These are phyloP conservation scores for Aporophyla nigra DNA, from an alignment of 2,888 invertebrate species.

Conservation along the genomic window DNA sequence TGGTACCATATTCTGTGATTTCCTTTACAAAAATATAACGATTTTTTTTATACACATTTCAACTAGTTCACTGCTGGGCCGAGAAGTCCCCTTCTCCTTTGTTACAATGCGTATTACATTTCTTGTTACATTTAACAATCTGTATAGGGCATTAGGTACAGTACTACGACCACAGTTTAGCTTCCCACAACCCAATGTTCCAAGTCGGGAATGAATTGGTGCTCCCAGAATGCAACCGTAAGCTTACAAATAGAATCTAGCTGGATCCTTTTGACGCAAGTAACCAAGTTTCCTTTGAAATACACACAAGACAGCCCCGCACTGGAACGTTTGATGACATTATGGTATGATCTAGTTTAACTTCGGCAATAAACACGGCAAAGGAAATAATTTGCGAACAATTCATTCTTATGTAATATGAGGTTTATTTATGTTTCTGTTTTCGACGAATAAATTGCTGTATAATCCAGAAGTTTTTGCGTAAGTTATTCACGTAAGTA, in stretches of 20 bases:
- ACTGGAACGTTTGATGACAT: not conserved
- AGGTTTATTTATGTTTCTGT: not conserved
- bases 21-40: too few species aligned
- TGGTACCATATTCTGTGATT: too few species aligned
- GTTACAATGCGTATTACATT: too few species aligned
- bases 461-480: not conserved
- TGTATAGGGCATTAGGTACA: too few species aligned
- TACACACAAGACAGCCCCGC: not conserved
- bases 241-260: not conserved
- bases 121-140: too few species aligned
- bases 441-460: not conserved
- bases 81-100: too few species aligned
- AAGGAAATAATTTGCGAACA: not conserved
- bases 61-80: too few species aligned
- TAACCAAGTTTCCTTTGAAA: constrained; percentile 8
- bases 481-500: not conserved
- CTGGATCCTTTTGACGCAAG: not conserved
- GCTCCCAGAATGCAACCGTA: constrained; percentile 1
- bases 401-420: not conserved
- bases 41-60: too few species aligned
- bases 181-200: constrained; percentile 1
- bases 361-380: not conserved
- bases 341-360: constrained; percentile 8
- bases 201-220: not conserved
- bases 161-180: too few species aligned